These are phyloP conservation scores for Eilema griseolum DNA, from an alignment of 2,888 invertebrate genomes.

Conservation along the genomic window DNA sequence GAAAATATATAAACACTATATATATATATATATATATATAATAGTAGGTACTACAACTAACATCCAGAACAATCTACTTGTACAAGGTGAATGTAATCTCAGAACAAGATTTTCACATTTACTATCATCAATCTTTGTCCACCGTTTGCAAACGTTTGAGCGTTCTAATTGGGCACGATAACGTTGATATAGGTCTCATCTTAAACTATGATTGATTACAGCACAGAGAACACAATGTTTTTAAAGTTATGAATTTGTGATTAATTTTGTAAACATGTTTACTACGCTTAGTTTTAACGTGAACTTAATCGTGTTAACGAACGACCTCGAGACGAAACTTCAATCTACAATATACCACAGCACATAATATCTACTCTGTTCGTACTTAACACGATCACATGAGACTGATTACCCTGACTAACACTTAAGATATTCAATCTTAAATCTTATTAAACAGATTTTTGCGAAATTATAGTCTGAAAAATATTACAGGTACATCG, in stretches of 20 bases:
- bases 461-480: no score
- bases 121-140: conserved; percentile 62
- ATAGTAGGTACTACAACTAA: conserved; percentile 24
- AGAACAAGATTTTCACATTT: conserved; percentile 52
- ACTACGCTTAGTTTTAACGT: background rate
- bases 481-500: no score
- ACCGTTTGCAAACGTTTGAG: conserved; percentile 64
- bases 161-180: conserved; percentile 59
- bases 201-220: conserved; percentile 59
- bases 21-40: no score
- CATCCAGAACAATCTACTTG: conserved; percentile 22
- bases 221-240: conserved; percentile 41
- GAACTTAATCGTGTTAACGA: background rate
- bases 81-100: conserved; percentile 40
- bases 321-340: background rate
- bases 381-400: no score
- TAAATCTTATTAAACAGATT: no score
- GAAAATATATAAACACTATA: conserved; percentile 7
- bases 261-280: conserved; percentile 3
- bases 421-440: no score
- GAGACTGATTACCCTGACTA: no score
- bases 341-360: background rate
- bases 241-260: conserved; percentile 1
- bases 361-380: background rate
- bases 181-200: conserved; percentile 57